phyloP scores from a whole-genome alignment of 2,113 vertebrate genomes.

The Gymnobelideus leadbeateri region DNA sequence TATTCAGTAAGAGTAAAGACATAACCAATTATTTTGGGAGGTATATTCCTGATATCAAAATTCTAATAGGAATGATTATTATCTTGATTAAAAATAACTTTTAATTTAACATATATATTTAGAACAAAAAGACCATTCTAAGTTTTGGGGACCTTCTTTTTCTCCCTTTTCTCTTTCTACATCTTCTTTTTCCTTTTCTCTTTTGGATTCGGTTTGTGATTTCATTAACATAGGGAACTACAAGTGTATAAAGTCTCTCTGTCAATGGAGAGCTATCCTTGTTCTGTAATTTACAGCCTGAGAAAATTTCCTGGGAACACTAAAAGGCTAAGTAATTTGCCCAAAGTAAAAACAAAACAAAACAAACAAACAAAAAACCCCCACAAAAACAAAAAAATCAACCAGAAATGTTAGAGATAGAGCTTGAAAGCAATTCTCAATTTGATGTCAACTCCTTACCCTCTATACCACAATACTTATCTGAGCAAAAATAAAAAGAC shows the following conservation, averaged over 20 bases:
- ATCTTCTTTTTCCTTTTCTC: background rate
- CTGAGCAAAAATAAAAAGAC: background rate
- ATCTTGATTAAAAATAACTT: constrained; percentile 13
- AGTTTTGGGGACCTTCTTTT: background rate
- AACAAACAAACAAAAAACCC: too few species aligned
- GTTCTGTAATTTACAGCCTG: background rate
- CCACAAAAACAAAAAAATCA: too few species aligned
- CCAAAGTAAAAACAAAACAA: background rate
- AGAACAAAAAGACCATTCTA: background rate
- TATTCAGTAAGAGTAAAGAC: background rate
- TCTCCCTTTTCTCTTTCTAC: background rate
- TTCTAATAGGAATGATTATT: background rate
- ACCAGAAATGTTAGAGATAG: background rate
- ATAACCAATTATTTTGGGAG: background rate
- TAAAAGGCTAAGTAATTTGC: background rate
- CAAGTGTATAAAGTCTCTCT: background rate
- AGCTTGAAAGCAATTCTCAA: background rate
- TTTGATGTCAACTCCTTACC: background rate
- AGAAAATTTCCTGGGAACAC: background rate
- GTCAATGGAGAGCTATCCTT: background rate
- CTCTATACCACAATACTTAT: background rate
- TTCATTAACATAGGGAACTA: background rate
- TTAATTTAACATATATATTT: background rate
- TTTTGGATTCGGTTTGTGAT: background rate
- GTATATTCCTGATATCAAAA: background rate